Evolutionary conservation across 2,888 invertebrate genomes (phyloP).

Genomic region (Drosophila parthenogenetica): DNA sequence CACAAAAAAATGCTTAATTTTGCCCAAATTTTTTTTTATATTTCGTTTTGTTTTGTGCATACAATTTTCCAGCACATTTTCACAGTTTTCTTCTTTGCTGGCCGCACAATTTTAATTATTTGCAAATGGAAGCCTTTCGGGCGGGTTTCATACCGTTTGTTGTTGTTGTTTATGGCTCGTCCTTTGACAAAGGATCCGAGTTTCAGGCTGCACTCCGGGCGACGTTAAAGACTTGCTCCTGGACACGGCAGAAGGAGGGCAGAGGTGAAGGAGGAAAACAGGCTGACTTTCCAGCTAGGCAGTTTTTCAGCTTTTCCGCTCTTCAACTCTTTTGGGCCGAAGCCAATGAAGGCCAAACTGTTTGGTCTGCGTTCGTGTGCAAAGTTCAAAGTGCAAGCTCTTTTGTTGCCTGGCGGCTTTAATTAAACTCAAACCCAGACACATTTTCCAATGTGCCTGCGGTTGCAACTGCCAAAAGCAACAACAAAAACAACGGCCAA

Average conservation of each 20-base stretch:
- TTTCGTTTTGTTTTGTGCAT: constrained; percentile 43
- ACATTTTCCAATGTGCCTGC: constrained; percentile 51
- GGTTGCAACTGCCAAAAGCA: constrained; percentile 35
- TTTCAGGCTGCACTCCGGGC: constrained; percentile 29
- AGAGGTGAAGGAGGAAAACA: neutral
- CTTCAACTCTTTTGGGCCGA: constrained; percentile 7
- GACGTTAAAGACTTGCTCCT: neutral
- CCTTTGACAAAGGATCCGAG: constrained; percentile 53
- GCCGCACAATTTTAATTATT: constrained; percentile 74
- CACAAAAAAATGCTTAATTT: constrained; percentile 26
- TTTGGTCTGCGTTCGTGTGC: constrained; percentile 26
- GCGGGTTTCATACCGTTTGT: constrained; percentile 28
- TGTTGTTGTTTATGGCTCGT: constrained; percentile 48
- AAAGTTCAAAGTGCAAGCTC: constrained; percentile 65
- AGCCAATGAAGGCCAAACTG: constrained; percentile 48
- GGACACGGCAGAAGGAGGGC: neutral
- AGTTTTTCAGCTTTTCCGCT: neutral
- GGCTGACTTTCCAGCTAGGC: constrained; percentile 3
- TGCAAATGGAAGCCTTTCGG: constrained; percentile 55
- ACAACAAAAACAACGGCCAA: constrained; percentile 3
- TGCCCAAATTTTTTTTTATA: constrained; percentile 27
- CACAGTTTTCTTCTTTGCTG: constrained; percentile 34
- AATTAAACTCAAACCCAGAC: constrained; percentile 65
- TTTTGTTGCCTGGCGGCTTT: constrained; percentile 61
- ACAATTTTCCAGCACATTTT: constrained; percentile 66